Conservation (phyloP, 2,113 vertebrate genomes). For the Ascaphus truei region DNA sequence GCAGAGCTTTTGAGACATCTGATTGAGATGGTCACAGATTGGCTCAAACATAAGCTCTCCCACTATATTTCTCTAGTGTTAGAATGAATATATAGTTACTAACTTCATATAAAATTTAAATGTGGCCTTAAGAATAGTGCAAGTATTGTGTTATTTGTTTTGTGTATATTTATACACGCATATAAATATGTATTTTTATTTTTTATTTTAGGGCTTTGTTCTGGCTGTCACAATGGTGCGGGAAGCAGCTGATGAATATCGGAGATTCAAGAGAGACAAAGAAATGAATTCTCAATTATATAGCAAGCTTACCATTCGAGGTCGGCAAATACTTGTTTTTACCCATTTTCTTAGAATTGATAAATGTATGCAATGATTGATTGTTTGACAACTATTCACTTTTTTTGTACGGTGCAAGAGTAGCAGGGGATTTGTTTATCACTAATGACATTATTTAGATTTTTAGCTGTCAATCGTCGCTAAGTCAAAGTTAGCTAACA, state of each 20-base stretch:
- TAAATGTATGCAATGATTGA: too few relatives aligned
- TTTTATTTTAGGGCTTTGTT: constrained; percentile 82
- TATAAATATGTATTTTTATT: neutral
- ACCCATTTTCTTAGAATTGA: too few relatives aligned
- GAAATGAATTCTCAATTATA: constrained; percentile 97
- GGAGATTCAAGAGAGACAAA: constrained; percentile 88
- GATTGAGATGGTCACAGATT: too few relatives aligned
- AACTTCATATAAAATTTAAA: neutral
- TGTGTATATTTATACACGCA: neutral
- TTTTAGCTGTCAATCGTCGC: too few relatives aligned
- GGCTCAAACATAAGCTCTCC: too few relatives aligned
- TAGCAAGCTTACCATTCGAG: constrained; percentile 91
- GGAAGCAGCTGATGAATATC: constrained; percentile 89
- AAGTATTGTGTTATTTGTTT: neutral
- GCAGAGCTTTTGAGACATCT: too few relatives aligned
- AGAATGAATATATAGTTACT: too few relatives aligned
- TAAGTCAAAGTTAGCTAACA: neutral
- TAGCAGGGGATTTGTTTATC: neutral
- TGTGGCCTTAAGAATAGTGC: neutral
- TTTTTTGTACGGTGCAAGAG: too few relatives aligned
- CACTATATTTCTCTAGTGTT: too few relatives aligned
- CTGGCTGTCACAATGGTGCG: constrained; percentile 86
- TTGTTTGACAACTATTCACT: too few relatives aligned
- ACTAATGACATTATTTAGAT: neutral
- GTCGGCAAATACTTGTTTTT: constrained; percentile 56